Evolutionary conservation across 2,113 vertebrate genomes (phyloP), one percentile per base, ranked within the genome.

Genomic region (Phrynosoma blainvillii): DNA sequence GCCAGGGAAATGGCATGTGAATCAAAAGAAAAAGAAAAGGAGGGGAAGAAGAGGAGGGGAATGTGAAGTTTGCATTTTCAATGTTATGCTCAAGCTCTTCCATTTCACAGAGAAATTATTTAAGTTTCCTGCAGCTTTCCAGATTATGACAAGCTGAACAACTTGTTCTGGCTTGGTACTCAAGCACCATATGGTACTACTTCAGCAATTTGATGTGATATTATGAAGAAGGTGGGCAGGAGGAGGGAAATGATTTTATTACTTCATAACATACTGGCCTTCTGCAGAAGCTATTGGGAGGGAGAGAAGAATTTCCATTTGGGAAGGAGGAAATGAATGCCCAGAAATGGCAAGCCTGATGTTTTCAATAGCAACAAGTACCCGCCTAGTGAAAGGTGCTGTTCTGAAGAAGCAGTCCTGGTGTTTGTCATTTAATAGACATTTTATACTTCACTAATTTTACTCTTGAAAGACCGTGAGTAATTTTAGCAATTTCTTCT

Each of bases 141-240:
- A 91, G 77, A 94, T 90, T 90, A 95, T 92, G 93, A 96, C 94
- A 92, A 92, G 93, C 93, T 93, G 85, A 91, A 91, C 93, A 96
- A 94, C 93, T 95, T 95, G 92, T 93, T 94, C 94, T 92, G 90
- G 91, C 95, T 90, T 91, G 91, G 90, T 93, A 90, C 92, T 93
- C 84, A 66, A 94, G 90, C 85, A 0, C 95, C 95, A 95, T 93
- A 94, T 96, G 95, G 94, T 85, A 91, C 93, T 90, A 92, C 95
- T 96, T 94, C 92, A 95, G 93, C 95, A 94, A 91, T 94, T 95
- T 94, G 94, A 96, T 95, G 94, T 93, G 95, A 95, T 94, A 94
- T 95, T 95, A 95, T 95, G 93, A 94, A 94, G 93, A 93, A 94
- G 94, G 87, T 95, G 91, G 93, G 94, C 93, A 92, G 89, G 93